Evolutionary conservation across 2,113 vertebrate species (phyloP), one percentile per base, ranked within the genome.

Genomic region (Thalassoma bifasciatum): DNA sequence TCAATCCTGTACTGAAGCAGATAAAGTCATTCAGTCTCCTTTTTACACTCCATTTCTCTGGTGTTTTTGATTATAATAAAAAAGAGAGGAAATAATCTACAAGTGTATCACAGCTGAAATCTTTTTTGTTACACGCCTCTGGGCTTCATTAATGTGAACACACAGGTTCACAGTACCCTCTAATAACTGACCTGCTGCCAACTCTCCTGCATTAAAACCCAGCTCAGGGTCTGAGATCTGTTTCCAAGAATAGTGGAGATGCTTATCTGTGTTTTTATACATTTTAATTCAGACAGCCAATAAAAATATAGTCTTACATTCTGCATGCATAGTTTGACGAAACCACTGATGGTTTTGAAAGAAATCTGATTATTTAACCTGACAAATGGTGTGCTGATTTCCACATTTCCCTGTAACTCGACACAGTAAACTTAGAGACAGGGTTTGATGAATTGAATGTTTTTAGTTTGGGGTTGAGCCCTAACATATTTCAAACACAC

Each of bases 341-440:
- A 64, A 82, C 86, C 86, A 5, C 86, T 46, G 56, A 76, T 22
- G 78, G 80, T 81, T 83, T 68, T 74, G 65, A 81, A 80, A 82
- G 84, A 86, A 87, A 86, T 84, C 67, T 75, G 90, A 91, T 91
- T 90, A 88, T 91, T 91, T 88, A 81, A 84, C 75, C 47, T 72
- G 72, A 86, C 70, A 85, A 84, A 84, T 52, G 77, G 70, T 83
- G 76, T 72, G 78, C 72, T 74, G 80, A 81, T 85, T 86, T 79
- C 79, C 77, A 53, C 50, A 57, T 84, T 79, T 78, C 77, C 59
- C 10, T 54, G 72, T 72, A 85, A 90, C 72, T 37, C 52, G 71
- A 91, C 70, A 26, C 72, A 3, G 47, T 73, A 34, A 66, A 72
- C 56, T 37, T 62, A 17, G 46, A 66, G 66, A 22, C 38, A 53